Evolutionary conservation across 2,888 invertebrate species (phyloP), one percentile per base, ranked within the genome.

Genomic region (Cacoxenus indagator): DNA sequence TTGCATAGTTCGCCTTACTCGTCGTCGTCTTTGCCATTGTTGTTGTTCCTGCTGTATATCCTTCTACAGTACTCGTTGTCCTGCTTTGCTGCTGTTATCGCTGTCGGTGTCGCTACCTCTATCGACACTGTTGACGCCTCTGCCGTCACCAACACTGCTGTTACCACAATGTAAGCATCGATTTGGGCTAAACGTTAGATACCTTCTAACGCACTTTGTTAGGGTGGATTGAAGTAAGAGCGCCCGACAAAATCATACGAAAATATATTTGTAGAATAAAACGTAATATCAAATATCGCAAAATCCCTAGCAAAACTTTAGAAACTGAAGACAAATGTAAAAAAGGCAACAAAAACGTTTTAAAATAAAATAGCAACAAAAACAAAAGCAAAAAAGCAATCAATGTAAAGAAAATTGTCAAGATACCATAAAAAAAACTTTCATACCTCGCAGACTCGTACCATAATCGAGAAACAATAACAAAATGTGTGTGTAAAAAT

Each of bases 151-250:
- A 31, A 37, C 65, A 66, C 65, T 68, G 14, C 9, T 72, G 70
- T 70, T 71, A 68, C 57, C 26, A 43, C 70, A 73, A 75, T 78
- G 75, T 80, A 76, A 78, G 78, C 76, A 80, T 81, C 77, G 83
- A 81, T 82, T 83, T 82, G 78, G 77, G 77, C 75, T 80, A 80
- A 82, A 81, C 78, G 78, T 79, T 83, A 80, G 82, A 83, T 81
- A 82, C 78, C 78, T 78, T 83, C 77, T 81, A 77, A 85, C 77
- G 77, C 77, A 78, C 73, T 76, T 61, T 75, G 77, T 79, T 78
- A 79, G 81, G 77, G 81, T 76, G 77, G 75, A 77, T 61, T 43
- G 61, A 61, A 61, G 43, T 43, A 37, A 43, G 43, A 31, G 31
- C 17, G 43, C 9, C 9, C 43, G 48, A 48, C 19, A 17, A 76